phyloP scores from a whole-genome alignment of 1,140 invertebrate genomes.

The Cydia strobilella region DNA sequence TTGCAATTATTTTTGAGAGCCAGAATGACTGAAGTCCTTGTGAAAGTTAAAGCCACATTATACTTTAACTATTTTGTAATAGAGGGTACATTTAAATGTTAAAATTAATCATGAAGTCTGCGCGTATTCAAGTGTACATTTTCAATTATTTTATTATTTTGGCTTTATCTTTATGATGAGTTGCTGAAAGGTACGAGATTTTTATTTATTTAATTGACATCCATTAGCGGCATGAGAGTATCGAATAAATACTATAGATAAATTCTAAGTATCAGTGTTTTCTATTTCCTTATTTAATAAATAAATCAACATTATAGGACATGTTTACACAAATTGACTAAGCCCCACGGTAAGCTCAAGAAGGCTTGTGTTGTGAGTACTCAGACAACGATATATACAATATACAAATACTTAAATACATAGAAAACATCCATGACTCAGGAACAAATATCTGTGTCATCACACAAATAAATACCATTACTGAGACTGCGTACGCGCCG shows the following conservation, averaged over 20 bases:
- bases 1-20: not conserved
- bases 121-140: not conserved
- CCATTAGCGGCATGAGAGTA: not conserved
- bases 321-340: too few relatives aligned
- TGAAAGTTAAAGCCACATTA: not conserved
- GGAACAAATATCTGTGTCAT: too few relatives aligned
- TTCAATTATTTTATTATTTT: not conserved
- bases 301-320: too few relatives aligned
- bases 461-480: too few relatives aligned
- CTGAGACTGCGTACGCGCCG: slow-evolving; percentile 54
- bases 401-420: too few relatives aligned
- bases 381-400: too few relatives aligned
- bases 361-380: too few relatives aligned
- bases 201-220: not conserved
- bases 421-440: too few relatives aligned
- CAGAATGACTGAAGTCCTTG: not conserved
- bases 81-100: not conserved
- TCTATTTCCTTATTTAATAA: too few relatives aligned
- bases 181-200: not conserved
- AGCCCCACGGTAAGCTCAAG: too few relatives aligned
- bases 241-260: not conserved
- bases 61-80: not conserved
- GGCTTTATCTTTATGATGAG: not conserved
- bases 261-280: too few relatives aligned
- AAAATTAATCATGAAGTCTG: too few relatives aligned